Conservation (phyloP, 37 sponge, comb jelly and placozoan genomes). For the Diacarnus erythraeanus region DNA sequence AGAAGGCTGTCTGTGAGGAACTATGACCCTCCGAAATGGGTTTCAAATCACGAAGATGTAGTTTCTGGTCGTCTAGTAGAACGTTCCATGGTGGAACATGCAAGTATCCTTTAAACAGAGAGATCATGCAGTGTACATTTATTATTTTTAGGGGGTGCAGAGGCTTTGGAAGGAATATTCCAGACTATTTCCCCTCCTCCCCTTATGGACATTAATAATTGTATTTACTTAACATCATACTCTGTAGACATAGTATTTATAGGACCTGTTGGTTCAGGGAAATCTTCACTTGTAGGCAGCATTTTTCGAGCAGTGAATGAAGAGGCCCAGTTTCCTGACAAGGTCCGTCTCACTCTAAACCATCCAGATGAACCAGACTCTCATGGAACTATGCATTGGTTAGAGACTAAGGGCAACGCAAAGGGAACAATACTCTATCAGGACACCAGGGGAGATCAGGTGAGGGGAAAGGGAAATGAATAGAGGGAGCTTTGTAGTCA, state of each 20-base stretch:
- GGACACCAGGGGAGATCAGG: slow-evolving; percentile 95
- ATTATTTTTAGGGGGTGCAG: neutral
- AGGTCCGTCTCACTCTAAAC: slow-evolving; percentile 61
- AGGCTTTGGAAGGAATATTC: no score
- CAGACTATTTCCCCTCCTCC: no score
- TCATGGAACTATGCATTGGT: slow-evolving; percentile 86
- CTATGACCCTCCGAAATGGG: slow-evolving; percentile 71
- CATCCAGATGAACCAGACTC: slow-evolving; percentile 67
- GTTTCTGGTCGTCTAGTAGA: slow-evolving; percentile 51
- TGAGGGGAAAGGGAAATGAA: neutral
- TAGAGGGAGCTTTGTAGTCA: neutral
- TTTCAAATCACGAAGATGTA: slow-evolving; percentile 34
- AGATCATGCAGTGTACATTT: neutral
- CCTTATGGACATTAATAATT: neutral
- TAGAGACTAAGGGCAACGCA: slow-evolving; percentile 75
- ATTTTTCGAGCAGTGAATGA: slow-evolving; percentile 75
- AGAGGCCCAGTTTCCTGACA: slow-evolving; percentile 60
- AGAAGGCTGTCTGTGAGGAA: slow-evolving; percentile 41
- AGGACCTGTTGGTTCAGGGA: slow-evolving; percentile 91
- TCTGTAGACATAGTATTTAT: slow-evolving; percentile 81
- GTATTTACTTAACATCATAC: neutral
- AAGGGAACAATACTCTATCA: slow-evolving; percentile 79
- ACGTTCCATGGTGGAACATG: slow-evolving; percentile 54
- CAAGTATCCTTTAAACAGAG: slow-evolving; percentile 66
- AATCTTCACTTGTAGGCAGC: slow-evolving; percentile 90